Percentiles rank a stretch among this genome's conserved stretches.
Evolutionary conservation across 2,113 vertebrate species (phyloP).

Genomic region (Ochotona curzoniae): DNA sequence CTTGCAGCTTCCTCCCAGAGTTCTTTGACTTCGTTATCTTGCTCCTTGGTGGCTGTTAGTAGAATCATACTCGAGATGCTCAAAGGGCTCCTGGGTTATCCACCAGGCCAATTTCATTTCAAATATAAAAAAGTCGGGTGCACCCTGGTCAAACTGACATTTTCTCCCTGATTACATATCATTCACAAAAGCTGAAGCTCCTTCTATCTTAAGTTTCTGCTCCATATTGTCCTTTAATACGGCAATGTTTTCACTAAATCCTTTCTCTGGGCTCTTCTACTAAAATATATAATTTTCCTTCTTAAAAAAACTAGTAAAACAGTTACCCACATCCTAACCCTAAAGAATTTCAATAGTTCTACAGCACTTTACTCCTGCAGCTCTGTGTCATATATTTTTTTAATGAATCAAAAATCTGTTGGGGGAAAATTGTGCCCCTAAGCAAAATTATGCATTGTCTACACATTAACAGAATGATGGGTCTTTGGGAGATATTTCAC

Average conservation of each 20-base stretch:
- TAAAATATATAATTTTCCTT: neutral
- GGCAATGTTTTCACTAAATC: slow-evolving; percentile 41
- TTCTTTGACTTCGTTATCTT: slow-evolving; percentile 29
- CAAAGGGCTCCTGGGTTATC: slow-evolving; percentile 43
- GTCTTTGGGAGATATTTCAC: neutral
- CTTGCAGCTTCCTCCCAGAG: neutral
- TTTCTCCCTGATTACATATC: slow-evolving; percentile 6
- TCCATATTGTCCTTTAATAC: slow-evolving; percentile 27
- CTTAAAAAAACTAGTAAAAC: neutral
- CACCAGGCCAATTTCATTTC: slow-evolving; percentile 67
- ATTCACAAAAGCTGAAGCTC: slow-evolving; percentile 43
- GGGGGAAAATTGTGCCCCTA: neutral
- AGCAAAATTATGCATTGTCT: neutral
- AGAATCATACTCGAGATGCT: slow-evolving; percentile 56
- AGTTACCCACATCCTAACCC: slow-evolving; percentile 3
- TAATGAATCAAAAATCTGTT: slow-evolving; percentile 15
- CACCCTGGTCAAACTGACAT: slow-evolving; percentile 50
- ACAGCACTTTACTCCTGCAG: slow-evolving; percentile 19
- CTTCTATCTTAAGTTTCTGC: slow-evolving; percentile 36
- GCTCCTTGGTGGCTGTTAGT: slow-evolving; percentile 14
- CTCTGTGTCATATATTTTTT: neutral
- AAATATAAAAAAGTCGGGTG: slow-evolving; percentile 52
- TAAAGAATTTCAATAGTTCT: slow-evolving; percentile 33
- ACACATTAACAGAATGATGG: neutral
- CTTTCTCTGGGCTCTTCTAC: slow-evolving; percentile 48